Evolutionary conservation across 2,113 vertebrate species (phyloP).

Genomic region (Bubo bubo): DNA sequence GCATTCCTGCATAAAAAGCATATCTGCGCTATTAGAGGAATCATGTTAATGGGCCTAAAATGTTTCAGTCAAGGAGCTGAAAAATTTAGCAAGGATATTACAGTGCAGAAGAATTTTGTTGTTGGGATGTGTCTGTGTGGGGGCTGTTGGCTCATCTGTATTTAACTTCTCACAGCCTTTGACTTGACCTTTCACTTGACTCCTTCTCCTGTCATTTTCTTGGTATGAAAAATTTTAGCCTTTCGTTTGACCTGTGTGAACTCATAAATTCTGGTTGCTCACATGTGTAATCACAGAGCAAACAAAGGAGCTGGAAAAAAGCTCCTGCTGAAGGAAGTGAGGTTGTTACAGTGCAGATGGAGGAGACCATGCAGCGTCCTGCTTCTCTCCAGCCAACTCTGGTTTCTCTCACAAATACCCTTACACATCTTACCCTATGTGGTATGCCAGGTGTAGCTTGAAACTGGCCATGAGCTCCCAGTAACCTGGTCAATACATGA

Average conservation of each 20-base stretch:
- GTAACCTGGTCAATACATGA: not conserved
- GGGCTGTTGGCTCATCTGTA: not conserved
- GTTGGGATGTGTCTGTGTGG: not conserved
- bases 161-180: conserved; percentile 26
- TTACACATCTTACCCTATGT: not conserved
- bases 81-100: conserved; percentile 1
- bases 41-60: conserved; percentile 39
- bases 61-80: conserved; percentile 13
- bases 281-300: not conserved
- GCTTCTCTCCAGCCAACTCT: not conserved
- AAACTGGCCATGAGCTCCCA: not conserved
- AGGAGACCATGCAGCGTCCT: not conserved
- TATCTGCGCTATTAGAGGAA: conserved; percentile 34
- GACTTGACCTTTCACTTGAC: conserved; percentile 41
- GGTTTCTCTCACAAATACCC: not conserved
- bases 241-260: conserved; percentile 28
- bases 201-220: conserved; percentile 1
- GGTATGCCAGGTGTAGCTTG: not conserved
- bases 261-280: conserved; percentile 40
- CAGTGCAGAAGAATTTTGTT: not conserved
- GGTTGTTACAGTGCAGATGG: not conserved
- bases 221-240: conserved; percentile 8
- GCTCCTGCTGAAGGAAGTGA: not conserved
- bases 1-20: conserved; percentile 17
- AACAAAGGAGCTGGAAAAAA: not conserved